Base-by-base conservation (phyloP, 2,888 invertebrate species). In the Dromius quadrimaculatus region DNA sequence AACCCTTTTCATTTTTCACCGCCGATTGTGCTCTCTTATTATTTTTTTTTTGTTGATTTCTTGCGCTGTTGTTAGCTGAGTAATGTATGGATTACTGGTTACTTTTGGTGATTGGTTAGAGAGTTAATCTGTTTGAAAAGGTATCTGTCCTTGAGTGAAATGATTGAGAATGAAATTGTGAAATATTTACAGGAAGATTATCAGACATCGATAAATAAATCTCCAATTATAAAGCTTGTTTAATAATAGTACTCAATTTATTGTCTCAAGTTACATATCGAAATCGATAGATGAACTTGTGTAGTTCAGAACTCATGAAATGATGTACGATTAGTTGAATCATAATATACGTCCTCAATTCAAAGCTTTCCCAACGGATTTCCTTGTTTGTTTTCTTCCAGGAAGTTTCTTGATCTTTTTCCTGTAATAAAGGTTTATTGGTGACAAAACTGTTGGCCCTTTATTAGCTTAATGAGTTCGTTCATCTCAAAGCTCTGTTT, bases 381-480 rank as follows among this genome's bases (percentile, higher is more conserved):
- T 54, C 23, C 47, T 50, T 54, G 47, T 28, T 28, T 54, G 50
- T 54, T 11, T 8, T n/a, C n/a, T n/a, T 9, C 11, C 13, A 5
- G 11, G 15, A 13, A 20, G 45, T 45, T 45, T 20, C 15, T 2
- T 41, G 41, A 41, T 15, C 41, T 41, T 4, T 41, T 13, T 28
- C 50, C 50, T 28, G 32, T 28, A 54, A 32, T 54, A 54, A 54
- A 54, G 28, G 50, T 54, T 54, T 54, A 59, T 59, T 59, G 59
- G 59, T 13, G 59, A 36, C 36, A 59, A 20, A 59, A 59, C 59
- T 59, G 9, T 17, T 36, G 20, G 36, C 19, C 54, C 54, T 66
- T 66, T 66, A 66, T 66, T 66, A 66, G 41, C 28, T 15, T 66
- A 66, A 66, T 41, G 22, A 23, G 54, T 11, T 59, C 38, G 20